Evolutionary conservation across 2,797 vertebrate species (phyloP), one percentile per base, ranked within the genome.

Genomic region (Phalanger gymnotis): DNA sequence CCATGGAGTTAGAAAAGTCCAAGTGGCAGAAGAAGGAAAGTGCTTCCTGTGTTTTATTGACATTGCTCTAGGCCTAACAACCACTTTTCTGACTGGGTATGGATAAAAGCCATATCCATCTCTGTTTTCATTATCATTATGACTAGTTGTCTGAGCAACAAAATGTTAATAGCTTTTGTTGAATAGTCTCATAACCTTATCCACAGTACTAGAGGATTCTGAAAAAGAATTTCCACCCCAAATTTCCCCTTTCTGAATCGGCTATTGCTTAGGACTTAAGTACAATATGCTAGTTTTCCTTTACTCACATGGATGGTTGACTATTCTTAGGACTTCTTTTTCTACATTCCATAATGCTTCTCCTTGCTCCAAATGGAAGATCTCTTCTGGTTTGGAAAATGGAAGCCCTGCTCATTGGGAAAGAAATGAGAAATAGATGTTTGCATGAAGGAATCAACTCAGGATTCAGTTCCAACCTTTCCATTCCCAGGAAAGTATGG

Each of bases 271-370:
- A 58, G 1, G 57, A 58, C 31, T 58, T 55, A 58, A 92, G 54
- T 40, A 6, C 34, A 25, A 91, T 2, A 57, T 51, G 34, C 0
- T 94, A 31, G 87, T 66, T 61, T 94, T 93, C 66, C 54, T 90
- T 66, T n/a, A 96, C 90, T 95, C 81, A 96, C 95, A 53, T n/a
- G 90, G 10, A 51, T 11, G 90, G 57, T 47, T 73, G 25, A 58
- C 28, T 58, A 11, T 28, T 93, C 58, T 58, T 47, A 11, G 22
- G 57, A 40, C n/a, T 66, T 40, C 94, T 1, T 28, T 2, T 19
- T 95, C 53, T 93, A 90, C 51, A 54, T 66, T 90, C 51, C 53
- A 81, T 9, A 13, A 34, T 58, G 91, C 51, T 90, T 57, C 54
- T 47, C 5, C 51, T 58, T 58, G 57, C 30, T 96, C 66, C 40